Conservation (phyloP, 2,888 invertebrate genomes). For the Chymomyza fuscimana region DNA sequence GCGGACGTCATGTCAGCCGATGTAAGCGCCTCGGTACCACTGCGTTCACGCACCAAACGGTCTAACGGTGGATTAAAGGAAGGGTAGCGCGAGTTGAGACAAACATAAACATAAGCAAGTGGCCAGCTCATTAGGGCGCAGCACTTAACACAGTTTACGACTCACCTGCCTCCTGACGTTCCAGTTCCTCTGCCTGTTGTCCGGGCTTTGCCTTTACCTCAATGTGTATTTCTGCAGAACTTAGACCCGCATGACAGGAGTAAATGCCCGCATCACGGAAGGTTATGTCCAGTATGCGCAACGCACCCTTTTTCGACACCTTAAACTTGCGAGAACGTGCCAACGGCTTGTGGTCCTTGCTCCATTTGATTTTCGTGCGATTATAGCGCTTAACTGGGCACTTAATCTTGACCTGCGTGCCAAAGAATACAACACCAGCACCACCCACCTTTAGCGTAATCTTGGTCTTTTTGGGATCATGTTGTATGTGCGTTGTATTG, state of each 20-base stretch:
- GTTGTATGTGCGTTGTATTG: slow-evolving; percentile 91
- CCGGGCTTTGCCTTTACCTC: slow-evolving; percentile 90
- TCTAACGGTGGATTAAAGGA: slow-evolving; percentile 55
- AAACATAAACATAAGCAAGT: neutral
- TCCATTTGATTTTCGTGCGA: slow-evolving; percentile 92
- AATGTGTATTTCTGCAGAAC: slow-evolving; percentile 89
- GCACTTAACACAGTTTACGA: slow-evolving; percentile 17
- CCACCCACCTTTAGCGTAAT: slow-evolving; percentile 94
- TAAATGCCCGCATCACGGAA: slow-evolving; percentile 92
- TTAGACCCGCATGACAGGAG: slow-evolving; percentile 91
- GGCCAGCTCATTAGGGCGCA: neutral
- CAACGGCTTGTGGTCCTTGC: slow-evolving; percentile 90
- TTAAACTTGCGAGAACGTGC: slow-evolving; percentile 90
- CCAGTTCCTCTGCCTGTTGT: slow-evolving; percentile 89
- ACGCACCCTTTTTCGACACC: slow-evolving; percentile 93
- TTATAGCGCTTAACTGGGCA: slow-evolving; percentile 93
- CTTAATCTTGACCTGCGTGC: slow-evolving; percentile 94
- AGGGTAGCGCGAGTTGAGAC: neutral
- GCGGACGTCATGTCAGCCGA: slow-evolving; percentile 78
- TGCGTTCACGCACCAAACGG: slow-evolving; percentile 77
- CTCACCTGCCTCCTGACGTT: slow-evolving; percentile 80
- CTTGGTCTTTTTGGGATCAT: slow-evolving; percentile 89
- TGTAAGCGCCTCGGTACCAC: slow-evolving; percentile 78
- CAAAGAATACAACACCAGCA: slow-evolving; percentile 92
- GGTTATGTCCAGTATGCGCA: slow-evolving; percentile 90